These are phyloP conservation scores for Microtus oregoni DNA, from an alignment of 2,113 vertebrate genomes.

Conservation along the genomic window DNA sequence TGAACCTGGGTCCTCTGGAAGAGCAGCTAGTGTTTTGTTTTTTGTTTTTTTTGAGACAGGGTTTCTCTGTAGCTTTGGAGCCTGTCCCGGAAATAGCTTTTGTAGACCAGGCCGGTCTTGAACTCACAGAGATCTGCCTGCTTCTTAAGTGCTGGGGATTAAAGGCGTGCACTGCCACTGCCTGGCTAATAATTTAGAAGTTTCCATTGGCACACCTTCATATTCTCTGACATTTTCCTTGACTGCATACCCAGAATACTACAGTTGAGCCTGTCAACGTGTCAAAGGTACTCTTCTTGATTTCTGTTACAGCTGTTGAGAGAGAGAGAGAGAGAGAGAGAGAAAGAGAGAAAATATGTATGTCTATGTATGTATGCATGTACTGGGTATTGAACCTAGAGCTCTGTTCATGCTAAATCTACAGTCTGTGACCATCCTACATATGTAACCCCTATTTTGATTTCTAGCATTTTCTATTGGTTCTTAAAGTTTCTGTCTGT, in stretches of 20 bases:
- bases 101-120: no score
- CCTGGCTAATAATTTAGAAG: background rate
- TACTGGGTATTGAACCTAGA: background rate
- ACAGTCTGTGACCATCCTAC: background rate
- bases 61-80: no score
- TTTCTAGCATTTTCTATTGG: background rate
- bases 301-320: background rate
- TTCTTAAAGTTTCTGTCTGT: constrained; percentile 30
- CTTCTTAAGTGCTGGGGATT: no score
- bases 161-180: no score
- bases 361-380: background rate
- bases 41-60: no score
- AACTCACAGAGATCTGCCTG: no score
- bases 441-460: background rate
- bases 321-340: background rate
- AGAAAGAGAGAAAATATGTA: no score
- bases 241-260: background rate
- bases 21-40: background rate
- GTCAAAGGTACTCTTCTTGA: background rate
- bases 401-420: background rate
- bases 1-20: no score
- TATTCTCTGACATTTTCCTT: background rate
- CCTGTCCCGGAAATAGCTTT: no score
- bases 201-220: constrained; percentile 10
- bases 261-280: background rate